These are phyloP conservation scores for Mus caroli DNA, from an alignment of 2,797 vertebrate genomes.

Conservation along the genomic window DNA sequence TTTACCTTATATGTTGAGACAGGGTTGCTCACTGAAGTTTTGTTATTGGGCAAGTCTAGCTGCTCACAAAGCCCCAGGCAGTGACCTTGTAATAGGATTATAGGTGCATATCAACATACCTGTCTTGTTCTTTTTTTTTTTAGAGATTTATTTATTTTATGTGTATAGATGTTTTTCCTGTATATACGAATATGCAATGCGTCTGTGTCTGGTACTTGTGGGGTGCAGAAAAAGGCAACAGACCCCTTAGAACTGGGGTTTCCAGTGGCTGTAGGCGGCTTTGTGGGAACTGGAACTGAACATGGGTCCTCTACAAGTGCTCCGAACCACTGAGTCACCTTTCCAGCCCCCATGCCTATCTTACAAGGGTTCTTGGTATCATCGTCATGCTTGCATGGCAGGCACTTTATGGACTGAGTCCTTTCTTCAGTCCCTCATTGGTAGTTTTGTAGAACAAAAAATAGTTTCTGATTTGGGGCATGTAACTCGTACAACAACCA, in stretches of 20 bases:
- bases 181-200: neutral
- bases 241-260: neutral
- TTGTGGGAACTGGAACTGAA: neutral
- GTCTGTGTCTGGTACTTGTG: neutral
- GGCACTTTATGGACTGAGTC: neutral
- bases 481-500: neutral
- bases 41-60: neutral
- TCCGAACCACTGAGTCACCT: neutral
- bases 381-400: neutral
- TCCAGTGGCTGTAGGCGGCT: neutral
- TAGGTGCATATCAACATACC: neutral
- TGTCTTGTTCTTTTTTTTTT: neutral
- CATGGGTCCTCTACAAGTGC: neutral
- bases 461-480: constrained; percentile 45
- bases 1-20: neutral
- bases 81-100: neutral
- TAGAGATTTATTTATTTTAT: neutral
- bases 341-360: neutral
- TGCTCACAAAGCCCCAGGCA: neutral
- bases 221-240: neutral
- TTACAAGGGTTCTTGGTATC: neutral
- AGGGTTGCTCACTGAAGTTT: neutral
- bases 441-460: constrained; percentile 41
- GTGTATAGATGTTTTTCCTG: neutral
- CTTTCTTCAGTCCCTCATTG: neutral